Conservation (phyloP, 2,113 vertebrate species). For the Progne subis region DNA sequence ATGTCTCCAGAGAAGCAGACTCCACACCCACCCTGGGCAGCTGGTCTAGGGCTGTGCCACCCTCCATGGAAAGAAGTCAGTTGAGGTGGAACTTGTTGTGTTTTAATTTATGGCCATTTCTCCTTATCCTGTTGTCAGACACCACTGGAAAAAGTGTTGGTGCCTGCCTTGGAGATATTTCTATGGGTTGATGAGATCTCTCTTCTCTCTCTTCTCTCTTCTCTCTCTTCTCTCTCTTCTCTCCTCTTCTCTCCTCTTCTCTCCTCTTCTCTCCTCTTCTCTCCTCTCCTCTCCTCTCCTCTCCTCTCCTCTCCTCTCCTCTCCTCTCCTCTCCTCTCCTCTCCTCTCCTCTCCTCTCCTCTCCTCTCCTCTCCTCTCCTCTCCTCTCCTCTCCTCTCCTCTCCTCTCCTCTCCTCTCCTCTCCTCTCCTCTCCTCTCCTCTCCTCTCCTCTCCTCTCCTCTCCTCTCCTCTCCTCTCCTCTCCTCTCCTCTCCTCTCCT, state of each 20-base stretch:
- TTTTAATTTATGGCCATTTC: neutral
- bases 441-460: no score
- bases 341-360: no score
- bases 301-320: no score
- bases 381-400: no score
- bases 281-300: no score
- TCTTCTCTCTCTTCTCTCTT: neutral
- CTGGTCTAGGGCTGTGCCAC: neutral
- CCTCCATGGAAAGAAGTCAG: neutral
- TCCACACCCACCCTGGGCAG: neutral
- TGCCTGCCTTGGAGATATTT: neutral
- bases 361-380: no score
- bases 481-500: no score
- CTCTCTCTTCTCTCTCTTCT: neutral
- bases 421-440: no score
- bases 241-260: neutral
- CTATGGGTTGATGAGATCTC: neutral
- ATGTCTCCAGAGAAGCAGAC: neutral
- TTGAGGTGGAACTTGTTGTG: neutral
- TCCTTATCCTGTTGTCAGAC: neutral
- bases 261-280: neutral
- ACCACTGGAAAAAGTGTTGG: neutral
- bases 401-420: no score
- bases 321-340: no score
- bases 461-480: no score